Percentiles rank a stretch among this genome's conserved stretches.
Conservation (phyloP, 2,888 invertebrate species). For the Nysson spinosus region DNA sequence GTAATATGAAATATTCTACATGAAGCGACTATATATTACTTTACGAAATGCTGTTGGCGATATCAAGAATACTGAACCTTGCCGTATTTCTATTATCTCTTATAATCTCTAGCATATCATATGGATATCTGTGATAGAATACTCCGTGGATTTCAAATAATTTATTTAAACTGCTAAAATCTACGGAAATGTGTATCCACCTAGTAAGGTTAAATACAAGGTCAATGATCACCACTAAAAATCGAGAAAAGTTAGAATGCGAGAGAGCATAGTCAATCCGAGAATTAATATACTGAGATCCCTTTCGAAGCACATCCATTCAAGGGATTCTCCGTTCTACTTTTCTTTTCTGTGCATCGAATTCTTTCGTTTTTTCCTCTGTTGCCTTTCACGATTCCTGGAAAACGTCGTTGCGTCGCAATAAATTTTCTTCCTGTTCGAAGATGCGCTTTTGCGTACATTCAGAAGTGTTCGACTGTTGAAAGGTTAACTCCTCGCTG, state of each 20-base stretch:
- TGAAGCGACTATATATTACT: no score
- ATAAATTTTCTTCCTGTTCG: slow-evolving; percentile 38
- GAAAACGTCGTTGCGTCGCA: slow-evolving; percentile 28
- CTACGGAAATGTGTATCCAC: slow-evolving; percentile 1
- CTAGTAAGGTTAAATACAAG: slow-evolving; percentile 11
- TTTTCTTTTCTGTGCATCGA: background rate
- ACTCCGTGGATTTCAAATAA: background rate
- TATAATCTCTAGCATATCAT: no score
- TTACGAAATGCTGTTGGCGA: no score
- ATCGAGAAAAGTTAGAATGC: slow-evolving; percentile 20
- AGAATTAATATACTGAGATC: slow-evolving; percentile 42
- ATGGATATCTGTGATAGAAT: background rate
- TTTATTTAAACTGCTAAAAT: background rate
- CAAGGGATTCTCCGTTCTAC: slow-evolving; percentile 21
- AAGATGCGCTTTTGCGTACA: slow-evolving; percentile 33
- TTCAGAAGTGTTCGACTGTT: no score
- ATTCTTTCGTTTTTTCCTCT: slow-evolving; percentile 16
- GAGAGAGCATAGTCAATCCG: slow-evolving; percentile 37
- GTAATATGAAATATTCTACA: no score
- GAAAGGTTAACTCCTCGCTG: no score
- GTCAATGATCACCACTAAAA: no score
- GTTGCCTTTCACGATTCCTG: slow-evolving; percentile 32
- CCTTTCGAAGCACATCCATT: slow-evolving; percentile 33
- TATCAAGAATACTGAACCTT: no score
- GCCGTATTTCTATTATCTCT: slow-evolving; percentile 2